Base-by-base conservation (phyloP, 2,888 invertebrate species). In the Argynnis bischoffii region DNA sequence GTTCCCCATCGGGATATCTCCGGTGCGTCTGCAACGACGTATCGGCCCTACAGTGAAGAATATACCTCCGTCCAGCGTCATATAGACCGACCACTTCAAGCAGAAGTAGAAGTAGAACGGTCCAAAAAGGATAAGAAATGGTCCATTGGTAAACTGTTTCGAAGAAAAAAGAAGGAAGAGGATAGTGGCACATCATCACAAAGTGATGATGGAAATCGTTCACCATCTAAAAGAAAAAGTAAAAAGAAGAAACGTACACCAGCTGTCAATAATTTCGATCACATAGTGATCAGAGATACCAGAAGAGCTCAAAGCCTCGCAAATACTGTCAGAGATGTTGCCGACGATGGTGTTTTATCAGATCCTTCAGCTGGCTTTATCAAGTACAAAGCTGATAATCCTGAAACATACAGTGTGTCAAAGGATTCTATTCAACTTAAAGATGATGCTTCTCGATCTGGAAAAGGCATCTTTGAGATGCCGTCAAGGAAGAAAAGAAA, bases 121-220 rank as follows among this genome's bases (percentile, higher is more conserved):
- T 78, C 81, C 72, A 93, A 93, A 73, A 94, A 94, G 78, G 95
- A 95, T 77, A 95, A 95, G 76, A 96, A 96, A 85, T 97, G 97
- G 97, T 96, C 96, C 11, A 94, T 97, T 55, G 96, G 97, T 8
- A 96, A 95, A 77, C 93, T 97, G 3, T 96, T 97, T 81, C 93
- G 96, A 72, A 94, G 95, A 81, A 96, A 96, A 86, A 96, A 96
- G 85, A 95, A 95, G 74, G 94, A 95, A 70, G 93, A 94, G 55
- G 95, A 94, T 74, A 93, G 92, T 57, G 94, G 92, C 14, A 92
- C 93, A 66, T 94, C 94, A 65, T 93, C 94, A 16, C 94, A 94
- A 75, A 90, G 83, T 69, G 92, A 90, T 46, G 93, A 89, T 54
- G 86, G 87, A 73, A 90, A 86, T 74, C 85, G 86, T 55, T 89